Base-by-base conservation (phyloP, 2,797 vertebrate species). In the Aeoliscus strigatus region DNA sequence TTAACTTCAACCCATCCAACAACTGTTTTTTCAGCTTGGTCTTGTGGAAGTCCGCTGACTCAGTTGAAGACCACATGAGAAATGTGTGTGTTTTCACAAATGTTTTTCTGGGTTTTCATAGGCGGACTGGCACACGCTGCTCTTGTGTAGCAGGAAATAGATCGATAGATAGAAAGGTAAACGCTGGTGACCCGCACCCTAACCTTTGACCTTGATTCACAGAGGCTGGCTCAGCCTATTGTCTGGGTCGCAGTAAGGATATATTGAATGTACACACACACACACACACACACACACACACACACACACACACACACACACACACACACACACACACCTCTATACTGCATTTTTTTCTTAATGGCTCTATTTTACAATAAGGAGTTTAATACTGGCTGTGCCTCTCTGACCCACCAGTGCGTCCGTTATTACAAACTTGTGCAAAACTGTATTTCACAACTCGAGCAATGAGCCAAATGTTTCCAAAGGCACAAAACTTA, bases 11-110 rank as follows among this genome's bases (percentile, higher is more conserved):
- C 64, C 54, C 54, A 45, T 66, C 36, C 27, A 57, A 42, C 49
- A 60, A 70, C 24, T 82, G 72, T 81, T 84, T 78, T 82, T 82
- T 80, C 84, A 85, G 82, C 80, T 85, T 85, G 65, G 42, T 49
- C 9, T 51, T 27, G 60, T 79, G 84, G 82, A 86, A 75, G 71
- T 84, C 66, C 16, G 46, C 42, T 69, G 60, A 46, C 52, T 59
- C 38, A 3, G 26, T 62, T 28, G 57, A 66, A 48, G 54, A 70
- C 65, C 71, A 63, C 61, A 76, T 70, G 46, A 69, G 73, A 55
- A 40, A 30, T 31, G n/a, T 24, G 15, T 52, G 52, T 70, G 61
- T 70, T 63, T 63, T 64, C 44, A 37, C 57, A 56, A 48, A 39
- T 70, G 54, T n/a, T 29, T 66, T 51, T 43, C 51, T 48, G 5